Percentiles rank a stretch among this genome's conserved stretches.
These are phyloP conservation scores for Luehdorfia chinensis DNA, from an alignment of 1,140 invertebrate species.

Conservation along the genomic window DNA sequence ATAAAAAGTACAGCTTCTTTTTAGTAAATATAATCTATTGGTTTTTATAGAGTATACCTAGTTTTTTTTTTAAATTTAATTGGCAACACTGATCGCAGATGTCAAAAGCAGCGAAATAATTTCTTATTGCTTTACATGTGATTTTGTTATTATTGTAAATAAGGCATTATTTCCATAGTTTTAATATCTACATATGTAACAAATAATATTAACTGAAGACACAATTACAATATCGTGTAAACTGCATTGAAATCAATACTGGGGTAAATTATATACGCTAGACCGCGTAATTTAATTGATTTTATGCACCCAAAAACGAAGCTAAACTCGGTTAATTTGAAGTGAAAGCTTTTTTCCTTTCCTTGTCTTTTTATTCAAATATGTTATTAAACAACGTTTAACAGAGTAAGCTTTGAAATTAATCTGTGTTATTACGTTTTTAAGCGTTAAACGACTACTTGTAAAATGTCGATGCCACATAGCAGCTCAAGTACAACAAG, in stretches of 20 bases:
- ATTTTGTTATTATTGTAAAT: constrained; percentile 23
- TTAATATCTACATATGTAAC: not conserved
- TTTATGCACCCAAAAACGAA: not conserved
- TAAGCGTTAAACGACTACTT: constrained; percentile 5
- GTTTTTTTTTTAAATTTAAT: too few relatives aligned
- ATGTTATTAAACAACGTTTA: not conserved
- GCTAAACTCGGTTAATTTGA: not conserved
- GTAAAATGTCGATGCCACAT: constrained; percentile 70
- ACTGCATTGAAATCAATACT: not conserved
- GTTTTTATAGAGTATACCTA: too few relatives aligned
- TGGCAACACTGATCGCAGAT: not conserved
- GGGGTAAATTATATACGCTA: constrained; percentile 4
- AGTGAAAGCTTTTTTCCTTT: not conserved
- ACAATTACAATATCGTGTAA: not conserved
- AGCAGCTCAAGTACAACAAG: constrained; percentile 74
- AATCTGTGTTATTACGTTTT: constrained; percentile 4
- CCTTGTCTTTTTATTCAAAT: not conserved
- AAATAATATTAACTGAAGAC: not conserved
- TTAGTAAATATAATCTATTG: too few relatives aligned
- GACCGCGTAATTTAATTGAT: constrained; percentile 10
- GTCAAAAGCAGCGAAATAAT: constrained; percentile 8
- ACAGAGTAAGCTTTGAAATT: not conserved
- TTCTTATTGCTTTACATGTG: constrained; percentile 34
- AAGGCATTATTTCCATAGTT: constrained; percentile 11
- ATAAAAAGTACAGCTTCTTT: too few relatives aligned